Evolutionary conservation across 2,797 vertebrate species (phyloP).

Genomic region (Vireo griseus): DNA sequence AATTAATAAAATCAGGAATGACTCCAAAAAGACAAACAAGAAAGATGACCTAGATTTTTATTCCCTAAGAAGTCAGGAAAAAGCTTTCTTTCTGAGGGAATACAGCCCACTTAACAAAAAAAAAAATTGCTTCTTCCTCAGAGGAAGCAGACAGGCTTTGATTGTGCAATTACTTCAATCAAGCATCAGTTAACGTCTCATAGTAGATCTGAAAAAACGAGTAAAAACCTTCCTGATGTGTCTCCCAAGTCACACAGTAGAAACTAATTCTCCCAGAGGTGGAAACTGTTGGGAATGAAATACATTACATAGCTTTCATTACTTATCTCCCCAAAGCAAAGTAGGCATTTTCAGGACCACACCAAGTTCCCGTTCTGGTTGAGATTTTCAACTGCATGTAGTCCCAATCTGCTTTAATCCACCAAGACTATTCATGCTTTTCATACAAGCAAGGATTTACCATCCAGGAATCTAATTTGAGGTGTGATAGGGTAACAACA

Average conservation of each 20-base stretch:
- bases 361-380: not conserved
- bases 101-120: not conserved
- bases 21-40: slow-evolving; percentile 1
- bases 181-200: not conserved
- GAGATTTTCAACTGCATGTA: not conserved
- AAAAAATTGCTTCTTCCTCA: not conserved
- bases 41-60: slow-evolving; percentile 8
- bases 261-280: not conserved
- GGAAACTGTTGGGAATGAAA: not conserved
- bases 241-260: not conserved
- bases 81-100: not conserved
- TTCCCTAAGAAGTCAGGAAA: not conserved
- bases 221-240: not conserved
- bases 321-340: not conserved
- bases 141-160: not conserved
- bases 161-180: not conserved
- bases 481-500: not conserved
- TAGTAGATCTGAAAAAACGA: not conserved
- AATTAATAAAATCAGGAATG: slow-evolving; percentile 24
- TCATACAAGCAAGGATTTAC: not conserved
- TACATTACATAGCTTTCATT: not conserved
- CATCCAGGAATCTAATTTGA: not conserved
- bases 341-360: not conserved
- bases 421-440: not conserved
- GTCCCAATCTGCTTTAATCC: not conserved